phyloP scores from a whole-genome alignment of 2,113 vertebrate genomes.

The human region GRCh38 chr11:130825501-130826000 shows the following conservation, averaged over 20 bases:
- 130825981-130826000: not conserved
- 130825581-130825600: slow-evolving; percentile 68
- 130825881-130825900: not conserved
- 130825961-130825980: not conserved
- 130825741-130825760: not conserved
- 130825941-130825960: too few relatives aligned
- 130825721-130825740: not conserved
- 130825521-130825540: not conserved
- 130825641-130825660: slow-evolving; percentile 46
- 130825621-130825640: slow-evolving; percentile 53
- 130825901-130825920: not conserved
- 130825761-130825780: fast-evolving
- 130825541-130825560: not conserved
- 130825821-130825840: slow-evolving; percentile 20
- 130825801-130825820: slow-evolving; percentile 31
- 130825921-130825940: not conserved
- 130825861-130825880: not conserved
- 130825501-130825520: not conserved
- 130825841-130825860: not conserved
- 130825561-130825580: slow-evolving; percentile 48
- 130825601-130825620: slow-evolving; percentile 48
- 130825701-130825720: not conserved
- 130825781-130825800: slow-evolving; percentile 37
- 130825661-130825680: slow-evolving; percentile 21
- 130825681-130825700: slow-evolving; percentile 49